Conservation (phyloP, 2,113 vertebrate species). For the Morphnarchus princeps region DNA sequence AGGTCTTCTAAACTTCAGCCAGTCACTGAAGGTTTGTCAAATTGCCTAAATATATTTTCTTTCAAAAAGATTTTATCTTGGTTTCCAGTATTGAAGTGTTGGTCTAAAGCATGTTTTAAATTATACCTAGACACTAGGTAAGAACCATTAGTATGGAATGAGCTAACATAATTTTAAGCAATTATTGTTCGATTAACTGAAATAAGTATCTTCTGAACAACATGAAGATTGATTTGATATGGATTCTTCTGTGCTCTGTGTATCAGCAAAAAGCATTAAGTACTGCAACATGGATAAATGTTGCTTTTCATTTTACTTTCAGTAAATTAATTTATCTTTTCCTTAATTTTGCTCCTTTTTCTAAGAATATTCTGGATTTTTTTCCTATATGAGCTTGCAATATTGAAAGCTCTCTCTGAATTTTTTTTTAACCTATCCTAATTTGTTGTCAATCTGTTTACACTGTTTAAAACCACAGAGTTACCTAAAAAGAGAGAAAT, state of each 20-base stretch:
- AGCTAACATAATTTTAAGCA: slow-evolving; percentile 30
- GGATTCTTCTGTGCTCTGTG: neutral
- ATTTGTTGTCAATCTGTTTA: neutral
- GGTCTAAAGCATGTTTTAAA: neutral
- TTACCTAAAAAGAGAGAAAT: neutral
- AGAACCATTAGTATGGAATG: neutral
- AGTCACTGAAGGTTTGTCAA: slow-evolving; percentile 88
- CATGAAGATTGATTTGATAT: neutral
- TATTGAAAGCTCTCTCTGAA: neutral
- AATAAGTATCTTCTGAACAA: slow-evolving; percentile 22
- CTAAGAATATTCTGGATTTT: neutral
- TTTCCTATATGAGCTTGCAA: neutral
- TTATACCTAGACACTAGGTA: neutral
- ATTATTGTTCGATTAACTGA: slow-evolving; percentile 24
- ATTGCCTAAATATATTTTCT: neutral
- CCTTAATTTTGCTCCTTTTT: neutral
- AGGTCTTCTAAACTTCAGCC: slow-evolving; percentile 96
- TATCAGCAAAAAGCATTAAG: neutral
- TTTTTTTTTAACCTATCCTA: neutral
- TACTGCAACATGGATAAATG: neutral
- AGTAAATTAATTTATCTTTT: neutral
- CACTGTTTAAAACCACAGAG: neutral
- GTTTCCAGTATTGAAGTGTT: neutral
- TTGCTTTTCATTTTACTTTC: neutral
- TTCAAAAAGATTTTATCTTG: neutral